Evolutionary conservation across 37 sponge, comb jelly and placozoan genomes (phyloP), one percentile per base, ranked within the genome.

Genomic region (Beroe ovata): DNA sequence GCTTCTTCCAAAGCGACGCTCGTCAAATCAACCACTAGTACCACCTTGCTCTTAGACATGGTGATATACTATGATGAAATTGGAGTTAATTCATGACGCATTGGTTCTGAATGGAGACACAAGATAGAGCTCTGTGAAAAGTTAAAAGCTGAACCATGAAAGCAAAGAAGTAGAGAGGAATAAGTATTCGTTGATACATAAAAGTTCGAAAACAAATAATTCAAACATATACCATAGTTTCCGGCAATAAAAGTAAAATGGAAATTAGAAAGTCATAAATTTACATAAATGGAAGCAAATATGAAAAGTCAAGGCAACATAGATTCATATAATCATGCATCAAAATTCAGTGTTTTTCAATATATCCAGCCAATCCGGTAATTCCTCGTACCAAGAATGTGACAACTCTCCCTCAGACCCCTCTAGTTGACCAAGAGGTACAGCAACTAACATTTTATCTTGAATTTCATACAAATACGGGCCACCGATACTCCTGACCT

Each of bases 1-100:
- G 42, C 54, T 16, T 6, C 28, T 16, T 39, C 22, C 16, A 77
- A 54, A 3, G 84, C 47, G 41, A 8, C n/a, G 22, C 54, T 42
- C 36, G 47, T 36, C 22, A 77, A 30, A 40, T 77, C 84, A 21
- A 77, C 54, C 28, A 77, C 84, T 29, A 77, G 23, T n/a, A 77
- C 84, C 1, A 77, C 33, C 84, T 77, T 77, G 33, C 84, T 77
- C 21, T 77, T 77, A 11, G 84, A 77, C 84, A 77, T 77, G 35
- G 11, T 11, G 54, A 47, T 11, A 47, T n/a, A n/a, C n/a, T n/a
- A n/a, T n/a, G n/a, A n/a, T n/a, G n/a, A n/a, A n/a, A n/a, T n/a
- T n/a, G n/a, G n/a, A n/a, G n/a, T n/a, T n/a, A n/a, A n/a, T n/a
- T n/a, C n/a, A n/a, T n/a, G n/a, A n/a, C n/a, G n/a, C n/a, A n/a